Percentiles rank a stretch among this genome's conserved stretches.
Evolutionary conservation across 2,797 vertebrate species (phyloP).

Genomic region (Dicrostonyx torquatus): DNA sequence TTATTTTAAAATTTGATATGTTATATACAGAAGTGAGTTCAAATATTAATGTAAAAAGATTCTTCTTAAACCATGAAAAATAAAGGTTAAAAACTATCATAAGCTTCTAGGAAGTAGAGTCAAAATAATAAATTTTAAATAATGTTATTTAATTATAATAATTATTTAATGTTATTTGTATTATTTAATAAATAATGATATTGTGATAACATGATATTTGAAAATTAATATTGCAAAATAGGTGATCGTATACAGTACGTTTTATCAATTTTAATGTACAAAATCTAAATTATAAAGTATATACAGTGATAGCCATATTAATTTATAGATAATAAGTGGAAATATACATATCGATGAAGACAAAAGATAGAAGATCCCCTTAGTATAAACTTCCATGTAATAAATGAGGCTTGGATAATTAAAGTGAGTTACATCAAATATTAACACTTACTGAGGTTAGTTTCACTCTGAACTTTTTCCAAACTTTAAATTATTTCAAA

Average conservation of each 20-base stretch:
- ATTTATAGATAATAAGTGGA: background rate
- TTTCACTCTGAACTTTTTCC: slow-evolving; percentile 1
- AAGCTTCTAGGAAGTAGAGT: background rate
- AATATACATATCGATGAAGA: background rate
- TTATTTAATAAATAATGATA: background rate
- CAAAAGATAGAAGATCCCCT: background rate
- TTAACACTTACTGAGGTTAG: background rate
- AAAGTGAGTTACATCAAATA: background rate
- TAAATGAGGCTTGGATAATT: background rate
- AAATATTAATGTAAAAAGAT: background rate
- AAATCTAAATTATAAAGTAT: background rate
- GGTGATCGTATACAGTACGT: background rate
- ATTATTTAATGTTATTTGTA: no score
- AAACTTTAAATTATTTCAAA: slow-evolving; percentile 46
- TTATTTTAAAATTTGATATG: slow-evolving; percentile 38
- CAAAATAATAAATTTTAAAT: background rate
- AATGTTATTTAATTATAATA: no score
- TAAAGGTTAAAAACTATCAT: slow-evolving; percentile 1
- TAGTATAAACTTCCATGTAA: background rate
- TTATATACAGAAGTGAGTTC: background rate
- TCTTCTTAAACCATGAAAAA: background rate
- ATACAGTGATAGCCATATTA: background rate
- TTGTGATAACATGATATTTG: background rate
- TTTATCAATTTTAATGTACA: background rate
- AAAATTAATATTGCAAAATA: slow-evolving; percentile 6